Evolutionary conservation across 2,797 vertebrate genomes (phyloP).

Genomic region (Spinus pinus): DNA sequence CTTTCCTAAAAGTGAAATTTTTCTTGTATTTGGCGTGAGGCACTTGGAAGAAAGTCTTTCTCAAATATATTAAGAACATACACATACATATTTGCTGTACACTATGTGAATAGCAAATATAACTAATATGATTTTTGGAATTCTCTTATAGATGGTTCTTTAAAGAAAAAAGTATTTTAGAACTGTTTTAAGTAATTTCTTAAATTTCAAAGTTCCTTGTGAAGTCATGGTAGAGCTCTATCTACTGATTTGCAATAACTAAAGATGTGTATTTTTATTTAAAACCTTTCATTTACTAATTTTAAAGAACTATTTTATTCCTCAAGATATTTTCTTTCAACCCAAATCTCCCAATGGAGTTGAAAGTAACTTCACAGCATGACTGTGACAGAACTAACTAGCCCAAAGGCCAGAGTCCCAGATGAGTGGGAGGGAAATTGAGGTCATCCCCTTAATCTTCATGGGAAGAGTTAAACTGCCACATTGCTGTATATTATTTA

Average conservation of each 20-base stretch:
- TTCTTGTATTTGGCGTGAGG: not conserved
- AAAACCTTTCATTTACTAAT: not conserved
- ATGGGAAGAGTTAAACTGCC: not conserved
- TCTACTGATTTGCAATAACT: not conserved
- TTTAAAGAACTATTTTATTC: not conserved
- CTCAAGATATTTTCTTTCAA: not conserved
- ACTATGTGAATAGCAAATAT: not conserved
- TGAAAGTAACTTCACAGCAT: not conserved
- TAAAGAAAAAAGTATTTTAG: not conserved
- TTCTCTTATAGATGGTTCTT: not conserved
- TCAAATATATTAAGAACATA: not conserved
- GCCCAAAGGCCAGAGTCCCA: not conserved
- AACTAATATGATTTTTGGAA: not conserved
- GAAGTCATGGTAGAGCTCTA: not conserved
- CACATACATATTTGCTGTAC: too few relatives aligned
- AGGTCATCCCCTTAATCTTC: not conserved
- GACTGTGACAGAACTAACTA: not conserved
- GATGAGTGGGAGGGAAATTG: not conserved
- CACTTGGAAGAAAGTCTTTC: not conserved
- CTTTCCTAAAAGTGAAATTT: not conserved
- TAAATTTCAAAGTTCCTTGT: not conserved
- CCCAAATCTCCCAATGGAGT: not conserved
- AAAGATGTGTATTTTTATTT: not conserved
- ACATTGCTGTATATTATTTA: not conserved
- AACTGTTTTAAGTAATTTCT: not conserved